These are phyloP conservation scores for Geopemphigus sp. DNA, from an alignment of 1,140 invertebrate genomes.

Conservation along the genomic window DNA sequence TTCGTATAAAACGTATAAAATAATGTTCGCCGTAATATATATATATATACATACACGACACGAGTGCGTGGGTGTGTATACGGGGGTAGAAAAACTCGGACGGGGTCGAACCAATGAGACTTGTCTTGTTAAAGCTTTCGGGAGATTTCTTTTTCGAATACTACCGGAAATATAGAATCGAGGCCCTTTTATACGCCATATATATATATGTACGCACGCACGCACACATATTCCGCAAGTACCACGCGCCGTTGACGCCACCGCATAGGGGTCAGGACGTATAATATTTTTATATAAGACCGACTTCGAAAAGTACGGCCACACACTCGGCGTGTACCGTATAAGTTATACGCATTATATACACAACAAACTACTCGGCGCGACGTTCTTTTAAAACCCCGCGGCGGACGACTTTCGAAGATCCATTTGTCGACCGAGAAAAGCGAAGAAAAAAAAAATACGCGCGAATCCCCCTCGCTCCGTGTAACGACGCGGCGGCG, in stretches of 20 bases:
- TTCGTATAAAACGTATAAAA: constrained; percentile 37
- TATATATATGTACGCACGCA: too few relatives aligned
- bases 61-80: too few relatives aligned
- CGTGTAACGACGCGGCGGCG: too few relatives aligned
- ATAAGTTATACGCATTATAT: constrained; percentile 7
- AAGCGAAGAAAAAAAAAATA: too few relatives aligned
- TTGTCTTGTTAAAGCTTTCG: constrained; percentile 31
- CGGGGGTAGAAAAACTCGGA: constrained; percentile 26
- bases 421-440: too few relatives aligned
- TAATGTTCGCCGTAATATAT: constrained; percentile 30
- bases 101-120: constrained; percentile 15
- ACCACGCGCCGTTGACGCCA: too few relatives aligned
- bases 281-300: constrained; percentile 8
- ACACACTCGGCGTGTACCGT: not conserved
- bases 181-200: constrained; percentile 2
- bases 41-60: too few relatives aligned
- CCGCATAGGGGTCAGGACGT: constrained; percentile 2
- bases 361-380: not conserved
- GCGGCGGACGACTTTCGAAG: too few relatives aligned
- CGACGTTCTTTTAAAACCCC: too few relatives aligned
- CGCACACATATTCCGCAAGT: too few relatives aligned
- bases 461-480: too few relatives aligned
- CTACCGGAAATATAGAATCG: constrained; percentile 33
- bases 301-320: not conserved
- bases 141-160: constrained; percentile 39